These are phyloP conservation scores for Murina feae DNA, from an alignment of 2,113 vertebrate species.

Conservation along the genomic window DNA sequence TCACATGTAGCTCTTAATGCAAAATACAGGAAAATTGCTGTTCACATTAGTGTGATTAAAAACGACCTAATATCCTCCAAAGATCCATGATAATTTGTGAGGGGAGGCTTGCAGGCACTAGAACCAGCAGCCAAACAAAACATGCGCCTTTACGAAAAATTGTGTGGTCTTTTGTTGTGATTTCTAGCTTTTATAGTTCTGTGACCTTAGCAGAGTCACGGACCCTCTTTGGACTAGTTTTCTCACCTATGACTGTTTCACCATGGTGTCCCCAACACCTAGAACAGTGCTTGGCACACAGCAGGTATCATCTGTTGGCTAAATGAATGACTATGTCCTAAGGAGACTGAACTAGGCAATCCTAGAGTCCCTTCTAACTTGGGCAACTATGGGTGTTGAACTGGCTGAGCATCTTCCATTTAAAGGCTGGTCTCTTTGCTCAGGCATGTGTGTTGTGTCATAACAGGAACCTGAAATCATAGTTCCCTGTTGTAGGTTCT, in stretches of 20 bases:
- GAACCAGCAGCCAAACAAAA: not conserved
- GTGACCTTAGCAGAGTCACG: not conserved
- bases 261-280: not conserved
- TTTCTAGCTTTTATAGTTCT: not conserved
- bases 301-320: not conserved
- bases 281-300: not conserved
- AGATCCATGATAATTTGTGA: not conserved
- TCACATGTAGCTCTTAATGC: not conserved
- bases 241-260: not conserved
- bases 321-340: not conserved
- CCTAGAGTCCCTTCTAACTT: not conserved
- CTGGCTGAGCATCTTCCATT: not conserved
- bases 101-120: not conserved
- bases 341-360: not conserved
- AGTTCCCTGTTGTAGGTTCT: conserved; percentile 28
- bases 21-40: not conserved
- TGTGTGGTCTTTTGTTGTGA: not conserved
- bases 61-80: not conserved
- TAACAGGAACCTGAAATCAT: conserved; percentile 41
- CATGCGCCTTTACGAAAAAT: not conserved
- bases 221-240: not conserved
- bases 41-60: not conserved
- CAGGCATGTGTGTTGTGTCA: not conserved
- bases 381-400: not conserved
- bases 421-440: conserved; percentile 15